phyloP scores from a whole-genome alignment of 1,140 invertebrate species.

The Heliconius congener region DNA sequence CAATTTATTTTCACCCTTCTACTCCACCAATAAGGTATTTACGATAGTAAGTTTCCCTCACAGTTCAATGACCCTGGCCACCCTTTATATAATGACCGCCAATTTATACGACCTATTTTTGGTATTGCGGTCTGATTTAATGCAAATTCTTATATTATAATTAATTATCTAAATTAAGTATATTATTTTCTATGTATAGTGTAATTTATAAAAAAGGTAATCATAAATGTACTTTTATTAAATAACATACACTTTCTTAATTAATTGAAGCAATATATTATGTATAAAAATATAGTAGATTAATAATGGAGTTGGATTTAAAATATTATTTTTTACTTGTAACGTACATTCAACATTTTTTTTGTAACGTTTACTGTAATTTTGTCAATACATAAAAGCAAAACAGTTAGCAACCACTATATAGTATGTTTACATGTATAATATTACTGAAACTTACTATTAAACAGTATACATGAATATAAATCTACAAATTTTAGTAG shows the following conservation, averaged over 20 bases:
- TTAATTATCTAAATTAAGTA: not conserved
- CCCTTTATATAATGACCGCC: conserved; percentile 26
- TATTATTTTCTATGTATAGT: not conserved
- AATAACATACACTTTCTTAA: too few species aligned
- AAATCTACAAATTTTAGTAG: not conserved
- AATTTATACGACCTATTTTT: not conserved
- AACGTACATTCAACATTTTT: too few species aligned
- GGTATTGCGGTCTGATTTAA: not conserved
- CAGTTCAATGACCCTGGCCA: conserved; percentile 36
- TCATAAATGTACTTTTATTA: too few species aligned
- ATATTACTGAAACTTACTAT: not conserved
- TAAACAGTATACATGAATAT: not conserved
- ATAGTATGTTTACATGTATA: not conserved
- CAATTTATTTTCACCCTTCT: not conserved
- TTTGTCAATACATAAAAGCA: not conserved
- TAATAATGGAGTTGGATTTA: too few species aligned
- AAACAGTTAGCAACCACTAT: not conserved
- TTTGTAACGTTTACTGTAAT: too few species aligned
- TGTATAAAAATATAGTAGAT: too few species aligned
- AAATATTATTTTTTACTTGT: too few species aligned
- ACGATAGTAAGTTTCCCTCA: not conserved
- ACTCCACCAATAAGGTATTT: not conserved
- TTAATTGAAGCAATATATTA: too few species aligned
- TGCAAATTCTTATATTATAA: not conserved
- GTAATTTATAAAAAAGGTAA: not conserved